phyloP scores from a whole-genome alignment of 1,140 invertebrate genomes.

The Luehdorfia chinensis region DNA sequence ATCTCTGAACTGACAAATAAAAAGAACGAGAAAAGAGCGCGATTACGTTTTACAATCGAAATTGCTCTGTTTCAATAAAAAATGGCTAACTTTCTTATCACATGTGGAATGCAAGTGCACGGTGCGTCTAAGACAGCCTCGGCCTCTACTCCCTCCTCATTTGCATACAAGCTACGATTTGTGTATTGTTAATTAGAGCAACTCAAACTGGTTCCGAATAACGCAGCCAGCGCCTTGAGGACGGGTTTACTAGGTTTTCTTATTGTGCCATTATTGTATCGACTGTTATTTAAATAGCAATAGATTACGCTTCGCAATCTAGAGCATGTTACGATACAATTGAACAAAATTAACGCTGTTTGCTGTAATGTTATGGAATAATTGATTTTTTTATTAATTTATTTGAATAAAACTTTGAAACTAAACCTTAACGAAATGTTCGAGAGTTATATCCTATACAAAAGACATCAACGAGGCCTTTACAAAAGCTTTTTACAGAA shows the following conservation, averaged over 20 bases:
- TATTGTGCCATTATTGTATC: slow-evolving; percentile 65
- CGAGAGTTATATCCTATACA: slow-evolving; percentile 15
- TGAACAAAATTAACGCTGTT: slow-evolving; percentile 64
- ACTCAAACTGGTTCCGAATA: slow-evolving; percentile 66
- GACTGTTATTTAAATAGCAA: slow-evolving; percentile 71
- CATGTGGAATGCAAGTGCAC: slow-evolving; percentile 35
- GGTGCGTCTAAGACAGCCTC: slow-evolving; percentile 31
- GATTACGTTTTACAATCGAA: slow-evolving; percentile 25
- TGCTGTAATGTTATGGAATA: too few relatives aligned
- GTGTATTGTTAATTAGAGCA: slow-evolving; percentile 76
- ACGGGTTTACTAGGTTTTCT: slow-evolving; percentile 52
- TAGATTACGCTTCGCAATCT: slow-evolving; percentile 47
- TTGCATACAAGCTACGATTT: slow-evolving; percentile 76
- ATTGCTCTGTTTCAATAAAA: slow-evolving; percentile 32
- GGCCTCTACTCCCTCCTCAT: slow-evolving; percentile 49
- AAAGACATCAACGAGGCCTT: slow-evolving; percentile 26
- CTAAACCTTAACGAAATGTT: neutral
- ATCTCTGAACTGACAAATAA: too few relatives aligned
- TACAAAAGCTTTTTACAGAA: too few relatives aligned
- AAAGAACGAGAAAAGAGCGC: too few relatives aligned
- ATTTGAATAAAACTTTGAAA: slow-evolving; percentile 14
- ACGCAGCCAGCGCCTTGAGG: slow-evolving; percentile 49
- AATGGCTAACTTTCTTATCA: slow-evolving; percentile 30
- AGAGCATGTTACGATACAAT: slow-evolving; percentile 45
- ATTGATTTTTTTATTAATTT: slow-evolving; percentile 31